A percentile compares a stretch with the other conserved stretches of the same genome.
Conservation (phyloP, 2,888 invertebrate species). For the Apoderus coryli region DNA sequence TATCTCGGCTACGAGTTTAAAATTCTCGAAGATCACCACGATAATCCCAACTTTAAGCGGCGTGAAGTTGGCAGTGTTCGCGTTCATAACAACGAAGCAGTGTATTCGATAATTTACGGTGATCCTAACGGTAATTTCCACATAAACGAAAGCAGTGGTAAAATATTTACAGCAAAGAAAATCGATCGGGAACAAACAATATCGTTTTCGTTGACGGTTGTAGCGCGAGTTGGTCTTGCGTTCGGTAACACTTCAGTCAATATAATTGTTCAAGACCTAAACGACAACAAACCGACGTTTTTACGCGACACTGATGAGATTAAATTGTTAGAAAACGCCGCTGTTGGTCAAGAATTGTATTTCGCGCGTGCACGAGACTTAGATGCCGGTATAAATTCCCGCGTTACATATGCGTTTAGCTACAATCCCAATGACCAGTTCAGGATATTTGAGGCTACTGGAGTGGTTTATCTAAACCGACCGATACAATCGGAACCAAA, state of each 20-base stretch:
- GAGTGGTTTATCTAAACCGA: constrained; percentile 75
- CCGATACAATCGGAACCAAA: constrained; percentile 65
- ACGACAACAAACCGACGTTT: constrained; percentile 83
- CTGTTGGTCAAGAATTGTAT: constrained; percentile 87
- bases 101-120: constrained; percentile 67
- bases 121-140: constrained; percentile 63
- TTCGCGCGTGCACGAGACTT: constrained; percentile 74
- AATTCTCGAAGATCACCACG: constrained; percentile 67
- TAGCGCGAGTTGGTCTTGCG: constrained; percentile 60
- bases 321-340: constrained; percentile 71
- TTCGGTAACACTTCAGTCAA: constrained; percentile 69
- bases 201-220: constrained; percentile 63
- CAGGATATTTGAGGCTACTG: constrained; percentile 70
- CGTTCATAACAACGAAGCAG: constrained; percentile 34
- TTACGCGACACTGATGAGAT: constrained; percentile 66
- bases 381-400: constrained; percentile 80
- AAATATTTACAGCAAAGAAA: constrained; percentile 59
- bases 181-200: constrained; percentile 74
- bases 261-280: constrained; percentile 70
- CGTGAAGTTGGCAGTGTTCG: constrained; percentile 67
- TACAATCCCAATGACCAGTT: constrained; percentile 72
- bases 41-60: constrained; percentile 40
- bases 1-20: constrained; percentile 69
- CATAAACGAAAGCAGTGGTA: constrained; percentile 66
- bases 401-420: constrained; percentile 66